phyloP scores from a whole-genome alignment of 1,140 invertebrate genomes.

The Daktulosphaira vitifoliae region DNA sequence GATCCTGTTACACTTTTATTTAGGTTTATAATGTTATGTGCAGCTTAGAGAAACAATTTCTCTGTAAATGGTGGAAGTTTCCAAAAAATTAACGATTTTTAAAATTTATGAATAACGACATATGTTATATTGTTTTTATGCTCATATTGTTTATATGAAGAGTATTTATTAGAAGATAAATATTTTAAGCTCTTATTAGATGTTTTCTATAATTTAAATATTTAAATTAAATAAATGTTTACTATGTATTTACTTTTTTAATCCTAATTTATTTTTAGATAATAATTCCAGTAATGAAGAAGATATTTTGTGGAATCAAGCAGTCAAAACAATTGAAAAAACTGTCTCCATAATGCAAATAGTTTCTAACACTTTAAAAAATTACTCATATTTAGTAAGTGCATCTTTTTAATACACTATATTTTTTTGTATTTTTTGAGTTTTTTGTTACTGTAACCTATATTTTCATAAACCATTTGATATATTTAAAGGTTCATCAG shows the following conservation, averaged over 20 bases:
- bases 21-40: too few relatives aligned
- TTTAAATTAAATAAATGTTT: background rate
- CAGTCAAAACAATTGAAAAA: constrained; percentile 22
- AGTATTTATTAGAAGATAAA: too few relatives aligned
- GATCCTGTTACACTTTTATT: too few relatives aligned
- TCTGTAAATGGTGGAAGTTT: too few relatives aligned
- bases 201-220: background rate
- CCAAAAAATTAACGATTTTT: too few relatives aligned
- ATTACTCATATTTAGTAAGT: constrained; percentile 19
- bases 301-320: constrained; percentile 27
- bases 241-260: constrained; percentile 11
- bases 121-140: too few relatives aligned
- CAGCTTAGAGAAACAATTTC: too few relatives aligned
- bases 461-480: background rate
- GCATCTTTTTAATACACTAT: too few relatives aligned
- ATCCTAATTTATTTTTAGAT: background rate
- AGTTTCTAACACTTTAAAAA: constrained; percentile 9
- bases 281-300: constrained; percentile 19
- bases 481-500: constrained; percentile 18
- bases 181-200: too few relatives aligned
- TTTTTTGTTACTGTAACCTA: background rate
- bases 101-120: too few relatives aligned
- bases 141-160: too few relatives aligned
- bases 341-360: constrained; percentile 11
- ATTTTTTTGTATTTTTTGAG: background rate